Evolutionary conservation across 2,888 invertebrate genomes (phyloP).

Genomic region (Bellardia pandia): DNA sequence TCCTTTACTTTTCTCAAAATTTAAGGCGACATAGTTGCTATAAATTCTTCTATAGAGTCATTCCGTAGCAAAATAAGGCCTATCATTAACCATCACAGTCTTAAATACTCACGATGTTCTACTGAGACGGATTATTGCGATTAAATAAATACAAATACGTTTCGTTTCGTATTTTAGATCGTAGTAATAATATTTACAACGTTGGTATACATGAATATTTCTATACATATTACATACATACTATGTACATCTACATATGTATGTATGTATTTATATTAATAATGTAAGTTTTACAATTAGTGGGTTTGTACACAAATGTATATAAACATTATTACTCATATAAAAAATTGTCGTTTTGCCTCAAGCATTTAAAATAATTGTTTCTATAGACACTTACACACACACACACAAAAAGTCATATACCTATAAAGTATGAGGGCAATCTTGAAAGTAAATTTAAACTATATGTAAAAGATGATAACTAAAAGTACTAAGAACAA

Average conservation of each 20-base stretch:
- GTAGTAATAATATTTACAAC: neutral
- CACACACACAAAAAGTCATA: neutral
- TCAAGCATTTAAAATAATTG: conserved; percentile 39
- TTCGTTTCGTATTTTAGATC: neutral
- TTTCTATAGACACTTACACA: conserved; percentile 28
- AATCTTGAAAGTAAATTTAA: neutral
- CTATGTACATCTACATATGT: neutral
- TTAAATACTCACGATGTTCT: no score
- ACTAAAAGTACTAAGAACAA: neutral
- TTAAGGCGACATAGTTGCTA: no score
- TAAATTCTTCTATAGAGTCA: no score
- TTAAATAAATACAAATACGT: neutral
- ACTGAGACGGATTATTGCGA: conserved; percentile 1
- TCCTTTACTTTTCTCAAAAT: no score
- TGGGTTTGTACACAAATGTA: neutral
- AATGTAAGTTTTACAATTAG: conserved; percentile 24
- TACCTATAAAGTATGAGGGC: neutral
- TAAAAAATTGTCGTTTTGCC: conserved; percentile 36
- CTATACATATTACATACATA: neutral
- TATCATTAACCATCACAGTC: no score
- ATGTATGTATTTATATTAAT: neutral
- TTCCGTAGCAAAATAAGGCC: no score
- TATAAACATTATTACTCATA: conserved; percentile 7
- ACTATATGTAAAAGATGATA: no score
- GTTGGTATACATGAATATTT: neutral